These are phyloP conservation scores for Timema cristinae DNA, from an alignment of 2,888 invertebrate genomes.

Conservation along the genomic window DNA sequence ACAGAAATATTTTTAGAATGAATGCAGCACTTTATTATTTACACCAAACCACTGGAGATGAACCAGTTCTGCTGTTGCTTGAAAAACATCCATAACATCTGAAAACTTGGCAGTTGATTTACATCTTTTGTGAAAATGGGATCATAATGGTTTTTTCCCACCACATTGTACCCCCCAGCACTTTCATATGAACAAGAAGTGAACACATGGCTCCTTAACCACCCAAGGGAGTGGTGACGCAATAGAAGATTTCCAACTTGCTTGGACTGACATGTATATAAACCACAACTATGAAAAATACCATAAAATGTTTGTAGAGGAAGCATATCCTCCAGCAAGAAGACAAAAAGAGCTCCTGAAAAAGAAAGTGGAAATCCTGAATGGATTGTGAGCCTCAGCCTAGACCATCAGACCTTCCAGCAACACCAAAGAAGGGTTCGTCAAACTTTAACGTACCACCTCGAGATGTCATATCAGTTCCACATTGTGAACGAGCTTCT, in stretches of 20 bases:
- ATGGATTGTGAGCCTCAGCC: too few relatives aligned
- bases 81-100: slow-evolving; percentile 30
- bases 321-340: slow-evolving; percentile 13
- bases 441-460: too few relatives aligned
- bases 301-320: slow-evolving; percentile 16
- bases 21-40: slow-evolving; percentile 38
- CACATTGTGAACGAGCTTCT: too few relatives aligned
- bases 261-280: too few relatives aligned
- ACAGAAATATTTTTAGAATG: slow-evolving; percentile 38
- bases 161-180: slow-evolving; percentile 20
- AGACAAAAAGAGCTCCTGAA: not conserved
- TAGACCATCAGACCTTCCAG: too few relatives aligned
- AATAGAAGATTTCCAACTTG: too few relatives aligned
- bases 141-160: slow-evolving; percentile 17
- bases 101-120: slow-evolving; percentile 25
- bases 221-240: too few relatives aligned
- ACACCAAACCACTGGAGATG: slow-evolving; percentile 34
- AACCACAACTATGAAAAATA: slow-evolving; percentile 1
- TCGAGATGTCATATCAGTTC: too few relatives aligned
- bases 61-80: slow-evolving; percentile 34
- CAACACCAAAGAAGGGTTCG: too few relatives aligned
- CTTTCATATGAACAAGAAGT: not conserved
- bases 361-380: too few relatives aligned
- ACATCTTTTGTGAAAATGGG: slow-evolving; percentile 20
- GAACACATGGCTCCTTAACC: too few relatives aligned